phyloP scores from a whole-genome alignment of 1,140 invertebrate genomes.

The Pseudomyrmex sp. region DNA sequence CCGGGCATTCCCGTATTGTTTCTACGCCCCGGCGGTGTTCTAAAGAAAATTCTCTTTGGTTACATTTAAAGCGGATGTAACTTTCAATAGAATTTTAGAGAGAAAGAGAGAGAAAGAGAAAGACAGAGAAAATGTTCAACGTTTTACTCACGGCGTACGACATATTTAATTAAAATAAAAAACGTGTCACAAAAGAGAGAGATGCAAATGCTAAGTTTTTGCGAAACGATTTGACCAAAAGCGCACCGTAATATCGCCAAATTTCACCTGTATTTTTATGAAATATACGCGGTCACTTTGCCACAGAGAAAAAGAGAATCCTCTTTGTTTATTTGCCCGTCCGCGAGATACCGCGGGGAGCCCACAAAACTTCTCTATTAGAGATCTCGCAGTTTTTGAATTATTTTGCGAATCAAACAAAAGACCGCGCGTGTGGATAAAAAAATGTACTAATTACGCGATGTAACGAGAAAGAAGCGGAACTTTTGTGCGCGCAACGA shows the following conservation, averaged over 20 bases:
- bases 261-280: no score
- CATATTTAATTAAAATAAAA: no score
- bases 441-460: neutral
- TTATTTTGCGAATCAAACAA: conserved; percentile 4
- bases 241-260: no score
- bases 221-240: no score
- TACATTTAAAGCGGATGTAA: conserved; percentile 3
- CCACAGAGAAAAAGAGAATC: no score
- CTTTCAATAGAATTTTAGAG: conserved; percentile 38
- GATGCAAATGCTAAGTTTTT: no score
- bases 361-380: neutral
- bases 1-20: conserved; percentile 13
- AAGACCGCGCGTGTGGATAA: neutral
- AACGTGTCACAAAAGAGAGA: no score
- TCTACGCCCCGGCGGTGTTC: neutral
- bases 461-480: neutral
- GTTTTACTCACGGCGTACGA: neutral
- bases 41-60: conserved; percentile 27
- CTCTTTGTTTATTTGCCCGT: neutral
- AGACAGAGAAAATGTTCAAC: neutral
- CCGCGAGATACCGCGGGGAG: neutral
- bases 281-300: no score
- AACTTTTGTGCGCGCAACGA: neutral
- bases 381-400: neutral
- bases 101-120: no score